Evolutionary conservation across 2,888 invertebrate genomes (phyloP).

Genomic region (Aethes cnicana): DNA sequence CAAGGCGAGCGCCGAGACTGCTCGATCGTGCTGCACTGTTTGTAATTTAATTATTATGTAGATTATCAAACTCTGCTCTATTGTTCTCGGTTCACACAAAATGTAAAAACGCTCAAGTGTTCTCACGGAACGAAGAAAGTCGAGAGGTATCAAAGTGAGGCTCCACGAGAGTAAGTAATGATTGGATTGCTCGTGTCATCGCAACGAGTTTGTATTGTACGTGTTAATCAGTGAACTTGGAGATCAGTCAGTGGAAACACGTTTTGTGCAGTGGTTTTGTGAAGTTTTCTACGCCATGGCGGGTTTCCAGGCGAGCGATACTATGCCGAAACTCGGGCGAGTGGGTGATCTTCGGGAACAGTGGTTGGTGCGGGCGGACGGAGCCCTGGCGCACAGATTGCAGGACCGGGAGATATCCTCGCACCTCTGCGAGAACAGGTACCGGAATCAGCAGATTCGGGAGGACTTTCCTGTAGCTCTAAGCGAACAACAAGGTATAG

Average conservation of each 20-base stretch:
- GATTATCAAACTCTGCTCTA: constrained; percentile 64
- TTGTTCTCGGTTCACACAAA: constrained; percentile 70
- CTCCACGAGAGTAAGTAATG: constrained; percentile 36
- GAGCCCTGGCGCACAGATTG: constrained; percentile 72
- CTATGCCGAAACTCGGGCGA: constrained; percentile 76
- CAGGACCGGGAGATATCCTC: constrained; percentile 78
- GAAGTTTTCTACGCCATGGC: constrained; percentile 53
- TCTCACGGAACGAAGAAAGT: constrained; percentile 77
- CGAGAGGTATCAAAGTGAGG: constrained; percentile 47
- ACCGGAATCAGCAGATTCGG: constrained; percentile 74
- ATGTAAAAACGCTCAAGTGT: constrained; percentile 60
- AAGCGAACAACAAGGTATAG: constrained; percentile 68
- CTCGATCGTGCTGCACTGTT: constrained; percentile 32
- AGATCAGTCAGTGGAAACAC: constrained; percentile 37
- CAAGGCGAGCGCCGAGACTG: constrained; percentile 43
- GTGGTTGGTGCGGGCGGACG: constrained; percentile 75
- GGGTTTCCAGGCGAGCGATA: constrained; percentile 66
- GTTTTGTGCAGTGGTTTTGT: background rate
- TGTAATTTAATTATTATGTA: constrained; percentile 61
- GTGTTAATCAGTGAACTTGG: constrained; percentile 44
- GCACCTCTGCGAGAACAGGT: constrained; percentile 74
- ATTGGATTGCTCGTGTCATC: constrained; percentile 32
- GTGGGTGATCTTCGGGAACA: constrained; percentile 75
- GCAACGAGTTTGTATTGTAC: constrained; percentile 38
- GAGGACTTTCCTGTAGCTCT: constrained; percentile 77